Conservation (phyloP, 2,797 vertebrate species). For the Tolypeutes matacus region DNA sequence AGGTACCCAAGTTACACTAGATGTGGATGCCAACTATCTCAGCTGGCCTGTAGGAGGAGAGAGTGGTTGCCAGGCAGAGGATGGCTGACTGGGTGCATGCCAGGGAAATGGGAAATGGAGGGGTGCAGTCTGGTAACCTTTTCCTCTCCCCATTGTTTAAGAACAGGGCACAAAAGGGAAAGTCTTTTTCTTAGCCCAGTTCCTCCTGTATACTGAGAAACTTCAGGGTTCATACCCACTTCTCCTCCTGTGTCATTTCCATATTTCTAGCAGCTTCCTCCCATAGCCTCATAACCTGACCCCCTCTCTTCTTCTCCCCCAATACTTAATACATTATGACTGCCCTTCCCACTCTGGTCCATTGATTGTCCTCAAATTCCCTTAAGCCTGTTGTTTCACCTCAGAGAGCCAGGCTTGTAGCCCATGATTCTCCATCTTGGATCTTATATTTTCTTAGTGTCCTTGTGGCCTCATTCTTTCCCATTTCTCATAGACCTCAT, state of each 20-base stretch:
- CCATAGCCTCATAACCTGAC: not conserved
- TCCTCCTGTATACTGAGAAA: not conserved
- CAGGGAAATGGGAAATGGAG: not conserved
- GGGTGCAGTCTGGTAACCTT: not conserved
- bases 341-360: not conserved
- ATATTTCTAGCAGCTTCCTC: not conserved
- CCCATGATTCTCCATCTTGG: not conserved
- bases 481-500: not conserved
- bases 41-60: not conserved
- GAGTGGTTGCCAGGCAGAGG: not conserved
- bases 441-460: conserved; percentile 28
- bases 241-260: not conserved
- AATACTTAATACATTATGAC: not conserved
- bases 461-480: not conserved
- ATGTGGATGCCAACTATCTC: not conserved
- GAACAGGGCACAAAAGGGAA: not conserved
- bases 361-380: not conserved
- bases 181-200: not conserved
- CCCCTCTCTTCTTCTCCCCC: not conserved
- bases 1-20: not conserved
- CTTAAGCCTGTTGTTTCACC: not conserved
- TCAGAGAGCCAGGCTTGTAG: not conserved
- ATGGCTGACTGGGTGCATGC: not conserved
- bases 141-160: not conserved
- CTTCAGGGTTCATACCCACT: not conserved